Evolutionary conservation across 2,797 vertebrate species (phyloP), one percentile per base, ranked within the genome.

Genomic region (Esox lucius): DNA sequence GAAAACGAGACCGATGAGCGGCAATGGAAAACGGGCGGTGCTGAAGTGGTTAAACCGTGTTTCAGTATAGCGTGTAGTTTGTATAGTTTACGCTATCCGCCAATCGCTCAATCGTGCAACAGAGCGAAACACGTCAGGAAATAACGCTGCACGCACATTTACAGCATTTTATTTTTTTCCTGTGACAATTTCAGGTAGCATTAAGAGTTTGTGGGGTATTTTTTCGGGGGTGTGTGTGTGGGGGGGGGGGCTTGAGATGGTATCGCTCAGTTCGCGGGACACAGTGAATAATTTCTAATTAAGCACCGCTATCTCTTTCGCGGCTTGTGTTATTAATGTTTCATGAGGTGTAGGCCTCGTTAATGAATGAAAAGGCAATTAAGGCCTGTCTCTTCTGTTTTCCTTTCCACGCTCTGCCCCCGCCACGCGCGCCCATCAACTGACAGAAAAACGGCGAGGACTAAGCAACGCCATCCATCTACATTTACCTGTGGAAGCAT

Each of bases 251-350:
- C 0, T 24, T 22, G 81, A 87, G 86, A 91, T 78, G 82, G 83
- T 84, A 86, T 88, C 86, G 77, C 81, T 87, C 80, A 75, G 80
- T 72, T 83, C 78, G 83, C 22, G 77, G 88, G 87, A 85, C 74
- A 79, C 72, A 72, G 83, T 72, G 5, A 92, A 90, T 91, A 84
- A 90, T 92, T 91, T 85, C 86, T 92, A 92, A 93, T 94, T 93
- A 91, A 93, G 85, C 80, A 28, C 87, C 88, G 79, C 81, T 85
- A 89, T 92, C 91, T 89, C 81, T 61, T 84, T 86, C 78, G 76
- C 75, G 85, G 89, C 88, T 67, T 70, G 79, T 86, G 86, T 92
- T 93, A 94, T 94, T 93, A 95, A 93, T 93, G 90, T 94, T 94
- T 94, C 89, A 91, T 91, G 90, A 91, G 80, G 83, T 91, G 89